These are phyloP conservation scores for Euglossa dilemma DNA, from an alignment of 1,140 invertebrate genomes.

Conservation along the genomic window DNA sequence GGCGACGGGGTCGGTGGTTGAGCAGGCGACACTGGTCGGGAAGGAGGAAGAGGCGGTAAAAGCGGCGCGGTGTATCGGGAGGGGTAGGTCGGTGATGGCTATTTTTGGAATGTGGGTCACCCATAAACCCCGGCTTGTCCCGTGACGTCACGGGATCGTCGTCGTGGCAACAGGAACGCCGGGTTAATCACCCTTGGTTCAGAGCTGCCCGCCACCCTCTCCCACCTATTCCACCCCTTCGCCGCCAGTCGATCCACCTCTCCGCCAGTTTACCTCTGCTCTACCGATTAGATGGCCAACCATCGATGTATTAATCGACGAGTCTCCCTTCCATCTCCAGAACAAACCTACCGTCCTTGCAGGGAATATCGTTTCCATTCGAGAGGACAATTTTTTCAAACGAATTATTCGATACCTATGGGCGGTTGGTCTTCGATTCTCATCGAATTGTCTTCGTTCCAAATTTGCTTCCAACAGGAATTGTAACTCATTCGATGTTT, in stretches of 20 bases:
- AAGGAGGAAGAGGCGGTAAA: slow-evolving; percentile 48
- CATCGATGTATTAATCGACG: background rate
- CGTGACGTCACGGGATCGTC: slow-evolving; percentile 81
- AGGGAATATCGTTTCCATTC: too few species aligned
- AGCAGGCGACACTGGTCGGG: slow-evolving; percentile 9
- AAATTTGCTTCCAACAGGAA: too few species aligned
- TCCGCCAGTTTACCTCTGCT: background rate
- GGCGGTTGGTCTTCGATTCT: too few species aligned
- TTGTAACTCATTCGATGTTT: too few species aligned
- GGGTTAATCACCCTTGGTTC: slow-evolving; percentile 70
- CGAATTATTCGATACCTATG: too few species aligned
- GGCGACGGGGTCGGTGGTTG: slow-evolving; percentile 26
- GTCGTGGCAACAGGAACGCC: slow-evolving; percentile 76
- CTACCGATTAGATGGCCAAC: background rate
- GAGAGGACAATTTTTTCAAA: too few species aligned
- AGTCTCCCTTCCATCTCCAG: background rate
- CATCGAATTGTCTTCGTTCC: too few species aligned
- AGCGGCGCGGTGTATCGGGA: slow-evolving; percentile 32
- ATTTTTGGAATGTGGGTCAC: slow-evolving; percentile 78
- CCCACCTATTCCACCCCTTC: background rate
- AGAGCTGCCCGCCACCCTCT: slow-evolving; percentile 1
- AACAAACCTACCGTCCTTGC: too few species aligned
- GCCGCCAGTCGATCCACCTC: background rate
- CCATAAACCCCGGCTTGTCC: slow-evolving; percentile 76
- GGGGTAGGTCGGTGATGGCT: slow-evolving; percentile 68